Evolutionary conservation across 1,140 invertebrate species (phyloP).

Genomic region (Maconellicoccus hirsutus): DNA sequence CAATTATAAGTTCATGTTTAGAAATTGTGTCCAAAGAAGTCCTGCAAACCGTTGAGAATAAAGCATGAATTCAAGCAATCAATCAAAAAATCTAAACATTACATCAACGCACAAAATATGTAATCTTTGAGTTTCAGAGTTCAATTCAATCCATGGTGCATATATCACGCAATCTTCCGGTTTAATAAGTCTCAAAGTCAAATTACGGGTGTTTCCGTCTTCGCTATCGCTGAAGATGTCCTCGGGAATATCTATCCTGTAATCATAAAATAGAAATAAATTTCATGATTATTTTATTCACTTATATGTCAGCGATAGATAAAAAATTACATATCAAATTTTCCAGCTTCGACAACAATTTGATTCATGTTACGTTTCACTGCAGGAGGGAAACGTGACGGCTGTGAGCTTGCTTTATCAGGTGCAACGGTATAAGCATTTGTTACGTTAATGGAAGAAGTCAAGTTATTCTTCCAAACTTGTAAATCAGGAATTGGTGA

Average conservation of each 20-base stretch:
- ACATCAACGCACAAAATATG: neutral
- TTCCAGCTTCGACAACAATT: neutral
- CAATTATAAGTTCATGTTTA: neutral
- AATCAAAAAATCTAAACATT: neutral
- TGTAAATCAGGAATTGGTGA: neutral
- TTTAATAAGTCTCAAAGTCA: neutral
- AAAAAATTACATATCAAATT: neutral
- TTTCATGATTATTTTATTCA: no score
- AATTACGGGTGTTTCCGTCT: neutral
- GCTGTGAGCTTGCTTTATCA: neutral
- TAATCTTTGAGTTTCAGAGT: neutral
- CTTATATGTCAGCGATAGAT: no score
- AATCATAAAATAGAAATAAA: neutral
- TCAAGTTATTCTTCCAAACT: neutral
- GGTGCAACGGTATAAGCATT: neutral
- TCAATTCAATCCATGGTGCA: constrained; percentile 11
- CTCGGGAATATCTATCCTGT: neutral
- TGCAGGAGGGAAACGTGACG: neutral
- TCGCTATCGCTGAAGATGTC: neutral
- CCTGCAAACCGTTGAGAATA: neutral
- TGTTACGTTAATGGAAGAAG: neutral
- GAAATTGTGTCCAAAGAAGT: neutral
- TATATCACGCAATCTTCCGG: neutral
- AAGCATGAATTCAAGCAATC: neutral
- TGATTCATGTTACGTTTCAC: neutral